Conservation (phyloP, 1,140 invertebrate species). For the Calephelis nemesis region DNA sequence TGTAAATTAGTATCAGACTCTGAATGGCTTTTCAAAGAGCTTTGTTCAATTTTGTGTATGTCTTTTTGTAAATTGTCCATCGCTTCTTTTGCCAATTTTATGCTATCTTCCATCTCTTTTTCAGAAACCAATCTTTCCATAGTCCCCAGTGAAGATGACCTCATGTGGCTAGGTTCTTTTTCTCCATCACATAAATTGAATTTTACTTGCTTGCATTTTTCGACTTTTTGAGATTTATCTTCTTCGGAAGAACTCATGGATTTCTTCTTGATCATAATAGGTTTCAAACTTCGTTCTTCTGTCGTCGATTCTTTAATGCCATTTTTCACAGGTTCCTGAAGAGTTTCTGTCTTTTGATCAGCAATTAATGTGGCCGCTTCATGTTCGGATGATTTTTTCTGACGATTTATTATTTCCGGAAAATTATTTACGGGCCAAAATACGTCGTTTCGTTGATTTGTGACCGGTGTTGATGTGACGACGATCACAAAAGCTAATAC, state of each 20-base stretch:
- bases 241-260: constrained; percentile 46
- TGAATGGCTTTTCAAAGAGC: constrained; percentile 28
- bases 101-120: constrained; percentile 55
- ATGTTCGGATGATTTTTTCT: constrained; percentile 44
- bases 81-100: constrained; percentile 64
- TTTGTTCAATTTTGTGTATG: constrained; percentile 49
- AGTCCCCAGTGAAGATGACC: constrained; percentile 31
- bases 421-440: constrained; percentile 26
- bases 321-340: constrained; percentile 14
- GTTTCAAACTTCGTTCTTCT: constrained; percentile 40
- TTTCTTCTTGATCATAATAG: constrained; percentile 58
- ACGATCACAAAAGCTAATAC: constrained; percentile 48
- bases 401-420: constrained; percentile 35
- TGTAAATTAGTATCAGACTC: constrained; percentile 42
- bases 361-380: neutral
- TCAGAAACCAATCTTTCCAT: constrained; percentile 37
- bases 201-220: constrained; percentile 55
- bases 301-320: constrained; percentile 24
- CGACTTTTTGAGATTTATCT: constrained; percentile 22
- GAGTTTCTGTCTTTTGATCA: neutral
- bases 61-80: constrained; percentile 59
- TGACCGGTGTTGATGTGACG: constrained; percentile 46
- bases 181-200: constrained; percentile 56
- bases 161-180: constrained; percentile 26
- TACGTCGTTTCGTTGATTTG: constrained; percentile 30